Evolutionary conservation across 2,797 vertebrate species (phyloP).

Genomic region (Eupleurogrammus muticus): DNA sequence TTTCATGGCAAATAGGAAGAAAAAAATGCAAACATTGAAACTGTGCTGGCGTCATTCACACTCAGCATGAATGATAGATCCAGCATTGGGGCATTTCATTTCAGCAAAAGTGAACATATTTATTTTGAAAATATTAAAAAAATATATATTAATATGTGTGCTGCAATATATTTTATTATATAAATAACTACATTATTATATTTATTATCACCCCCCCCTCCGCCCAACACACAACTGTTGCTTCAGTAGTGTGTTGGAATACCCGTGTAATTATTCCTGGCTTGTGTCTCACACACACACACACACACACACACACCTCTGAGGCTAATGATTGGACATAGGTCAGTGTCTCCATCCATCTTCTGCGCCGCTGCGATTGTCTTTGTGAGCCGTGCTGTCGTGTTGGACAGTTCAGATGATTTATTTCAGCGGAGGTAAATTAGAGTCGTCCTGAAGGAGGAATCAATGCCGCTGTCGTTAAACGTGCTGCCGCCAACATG

Average conservation of each 20-base stretch:
- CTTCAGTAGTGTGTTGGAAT: not conserved
- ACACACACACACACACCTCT: constrained; percentile 15
- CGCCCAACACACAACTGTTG: too few species aligned
- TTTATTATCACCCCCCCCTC: too few species aligned
- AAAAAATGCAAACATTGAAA: too few species aligned
- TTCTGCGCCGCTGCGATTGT: not conserved
- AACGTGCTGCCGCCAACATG: not conserved
- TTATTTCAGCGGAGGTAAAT: constrained; percentile 11
- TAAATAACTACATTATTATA: too few species aligned
- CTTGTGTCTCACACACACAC: constrained; percentile 1
- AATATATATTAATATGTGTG: too few species aligned
- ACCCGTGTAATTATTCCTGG: not conserved
- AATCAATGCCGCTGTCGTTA: constrained; percentile 34
- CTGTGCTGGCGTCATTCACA: too few species aligned
- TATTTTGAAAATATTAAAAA: too few species aligned
- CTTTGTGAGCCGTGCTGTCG: not conserved
- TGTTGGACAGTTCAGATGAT: constrained; percentile 9
- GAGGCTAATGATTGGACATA: constrained; percentile 16
- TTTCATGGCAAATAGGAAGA: too few species aligned
- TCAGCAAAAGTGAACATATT: too few species aligned
- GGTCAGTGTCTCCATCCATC: constrained; percentile 35
- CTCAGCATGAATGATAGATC: too few species aligned
- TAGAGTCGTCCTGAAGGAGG: not conserved
- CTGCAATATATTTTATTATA: too few species aligned
- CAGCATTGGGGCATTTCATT: too few species aligned